These are phyloP conservation scores for Neolamprologus ventralis DNA, from an alignment of 2,113 vertebrate genomes.

Conservation along the genomic window DNA sequence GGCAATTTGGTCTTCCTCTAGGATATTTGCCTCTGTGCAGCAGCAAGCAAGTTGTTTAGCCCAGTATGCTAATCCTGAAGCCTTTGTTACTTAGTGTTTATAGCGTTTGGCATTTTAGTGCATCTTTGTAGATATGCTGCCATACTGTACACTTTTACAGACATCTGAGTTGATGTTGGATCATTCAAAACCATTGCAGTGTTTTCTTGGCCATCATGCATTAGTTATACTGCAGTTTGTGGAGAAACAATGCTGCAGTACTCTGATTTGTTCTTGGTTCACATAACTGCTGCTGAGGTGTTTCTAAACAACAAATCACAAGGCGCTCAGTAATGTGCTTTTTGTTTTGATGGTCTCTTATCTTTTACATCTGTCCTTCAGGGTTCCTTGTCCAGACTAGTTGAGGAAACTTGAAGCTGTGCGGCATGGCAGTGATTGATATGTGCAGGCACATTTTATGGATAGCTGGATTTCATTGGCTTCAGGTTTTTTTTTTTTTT, in stretches of 20 bases:
- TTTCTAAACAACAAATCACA: neutral
- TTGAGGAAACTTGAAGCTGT: neutral
- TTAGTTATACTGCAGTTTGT: neutral
- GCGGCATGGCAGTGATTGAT: neutral
- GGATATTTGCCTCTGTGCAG: neutral
- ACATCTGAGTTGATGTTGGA: neutral
- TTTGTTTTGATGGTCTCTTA: neutral
- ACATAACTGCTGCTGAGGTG: neutral
- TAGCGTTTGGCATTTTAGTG: neutral
- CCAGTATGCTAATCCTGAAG: neutral
- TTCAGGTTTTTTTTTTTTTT: accelerated
- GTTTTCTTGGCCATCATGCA: neutral
- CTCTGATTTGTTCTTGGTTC: neutral
- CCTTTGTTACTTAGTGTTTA: neutral
- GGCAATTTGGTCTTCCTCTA: neutral
- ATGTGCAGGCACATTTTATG: neutral
- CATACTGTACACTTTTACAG: neutral
- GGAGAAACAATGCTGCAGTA: neutral
- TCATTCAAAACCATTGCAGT: neutral
- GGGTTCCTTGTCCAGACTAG: neutral
- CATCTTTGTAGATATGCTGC: neutral
- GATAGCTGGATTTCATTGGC: neutral
- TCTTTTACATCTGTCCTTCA: neutral
- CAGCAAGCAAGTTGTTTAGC: neutral
- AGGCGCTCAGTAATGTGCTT: neutral